Conservation (phyloP, 2,888 invertebrate species). For the Drosophila prolongata region DNA sequence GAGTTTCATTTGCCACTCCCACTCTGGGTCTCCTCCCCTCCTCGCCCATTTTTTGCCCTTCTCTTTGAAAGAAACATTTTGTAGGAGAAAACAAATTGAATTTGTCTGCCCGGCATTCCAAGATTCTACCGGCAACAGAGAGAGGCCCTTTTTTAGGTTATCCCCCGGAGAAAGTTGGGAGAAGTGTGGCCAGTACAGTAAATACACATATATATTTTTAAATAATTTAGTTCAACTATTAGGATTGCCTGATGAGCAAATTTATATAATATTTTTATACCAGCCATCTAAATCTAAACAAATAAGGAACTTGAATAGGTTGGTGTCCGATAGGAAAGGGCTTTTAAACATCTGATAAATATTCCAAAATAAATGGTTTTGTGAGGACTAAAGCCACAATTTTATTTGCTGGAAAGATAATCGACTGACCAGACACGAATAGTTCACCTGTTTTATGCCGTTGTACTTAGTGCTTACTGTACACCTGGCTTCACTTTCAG, state of each 20-base stretch:
- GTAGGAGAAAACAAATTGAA: constrained; percentile 39
- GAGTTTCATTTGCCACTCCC: constrained; percentile 20
- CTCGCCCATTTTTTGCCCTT: constrained; percentile 1
- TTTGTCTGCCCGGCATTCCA: constrained; percentile 37
- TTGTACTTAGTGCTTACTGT: constrained; percentile 15
- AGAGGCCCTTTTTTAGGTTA: constrained; percentile 1
- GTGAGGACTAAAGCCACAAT: no score
- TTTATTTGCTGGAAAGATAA: no score
- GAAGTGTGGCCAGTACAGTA: constrained; percentile 6
- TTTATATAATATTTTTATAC: no score
- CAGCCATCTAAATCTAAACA: no score
- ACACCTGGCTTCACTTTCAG: constrained; percentile 61
- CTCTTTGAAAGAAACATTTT: constrained; percentile 48
- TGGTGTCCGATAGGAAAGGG: no score
- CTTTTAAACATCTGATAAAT: no score
- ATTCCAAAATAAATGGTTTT: no score
- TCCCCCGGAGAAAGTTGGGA: constrained; percentile 14
- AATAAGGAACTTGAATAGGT: no score
- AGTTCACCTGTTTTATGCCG: background rate
- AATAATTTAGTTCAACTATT: no score
- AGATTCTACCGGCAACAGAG: constrained; percentile 15
- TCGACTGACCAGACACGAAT: no score
- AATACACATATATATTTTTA: background rate
- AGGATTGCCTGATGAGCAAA: no score
- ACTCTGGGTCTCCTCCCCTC: background rate